Conservation (phyloP, 1,140 invertebrate genomes). For the Elysia chlorotica region DNA sequence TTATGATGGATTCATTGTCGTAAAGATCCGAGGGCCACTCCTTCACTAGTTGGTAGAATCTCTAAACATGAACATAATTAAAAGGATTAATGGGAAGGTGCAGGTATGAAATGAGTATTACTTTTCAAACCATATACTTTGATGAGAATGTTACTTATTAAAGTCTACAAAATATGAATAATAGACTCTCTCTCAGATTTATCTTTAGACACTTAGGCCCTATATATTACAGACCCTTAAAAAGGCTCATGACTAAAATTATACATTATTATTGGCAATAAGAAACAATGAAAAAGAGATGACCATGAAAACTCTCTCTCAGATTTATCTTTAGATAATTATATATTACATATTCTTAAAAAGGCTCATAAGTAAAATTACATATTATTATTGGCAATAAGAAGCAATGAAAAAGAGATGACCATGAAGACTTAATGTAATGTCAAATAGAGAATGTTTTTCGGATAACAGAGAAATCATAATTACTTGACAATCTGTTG, state of each 20-base stretch:
- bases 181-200: background rate
- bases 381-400: no score
- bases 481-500: slow-evolving; percentile 77
- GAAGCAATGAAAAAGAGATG: no score
- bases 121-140: background rate
- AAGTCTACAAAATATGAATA: background rate
- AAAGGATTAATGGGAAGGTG: background rate
- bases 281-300: background rate
- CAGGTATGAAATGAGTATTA: background rate
- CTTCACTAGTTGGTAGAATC: slow-evolving; percentile 86
- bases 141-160: background rate
- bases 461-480: no score
- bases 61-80: slow-evolving; percentile 62
- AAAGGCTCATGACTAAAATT: background rate
- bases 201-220: no score
- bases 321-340: no score
- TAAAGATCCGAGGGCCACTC: slow-evolving; percentile 89
- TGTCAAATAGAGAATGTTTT: no score
- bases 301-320: no score
- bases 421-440: no score
- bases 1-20: slow-evolving; percentile 81
- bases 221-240: background rate
- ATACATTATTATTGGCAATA: no score
- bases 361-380: background rate
- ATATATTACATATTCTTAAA: background rate